Evolutionary conservation across 1,140 invertebrate genomes (phyloP).

Genomic region (Hyles vespertilio): DNA sequence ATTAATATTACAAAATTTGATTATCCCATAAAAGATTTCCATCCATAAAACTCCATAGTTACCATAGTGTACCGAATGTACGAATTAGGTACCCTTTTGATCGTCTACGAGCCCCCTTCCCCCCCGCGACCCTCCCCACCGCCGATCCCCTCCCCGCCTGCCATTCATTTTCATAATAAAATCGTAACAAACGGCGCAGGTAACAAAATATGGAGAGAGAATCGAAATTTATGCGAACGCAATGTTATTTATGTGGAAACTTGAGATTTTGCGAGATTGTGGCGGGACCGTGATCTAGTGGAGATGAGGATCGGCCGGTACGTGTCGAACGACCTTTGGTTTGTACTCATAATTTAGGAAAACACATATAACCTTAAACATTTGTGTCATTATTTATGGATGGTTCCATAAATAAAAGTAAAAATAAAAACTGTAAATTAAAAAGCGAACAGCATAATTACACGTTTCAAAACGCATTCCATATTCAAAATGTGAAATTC

Average conservation of each 20-base stretch:
- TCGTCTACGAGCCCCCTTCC: conserved; percentile 23
- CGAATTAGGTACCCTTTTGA: conserved; percentile 73
- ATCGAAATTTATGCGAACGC: conserved; percentile 60
- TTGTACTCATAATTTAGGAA: no score
- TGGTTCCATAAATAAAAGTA: no score
- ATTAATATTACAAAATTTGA: conserved; percentile 75
- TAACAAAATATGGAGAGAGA: conserved; percentile 71
- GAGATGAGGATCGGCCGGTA: no score
- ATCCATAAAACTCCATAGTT: conserved; percentile 70
- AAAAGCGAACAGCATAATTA: no score
- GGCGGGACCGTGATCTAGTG: no score
- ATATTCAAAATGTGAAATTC: no score
- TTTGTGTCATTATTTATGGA: no score
- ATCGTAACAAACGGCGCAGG: conserved; percentile 71
- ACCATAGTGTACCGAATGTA: conserved; percentile 65
- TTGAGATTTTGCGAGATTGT: conserved; percentile 32
- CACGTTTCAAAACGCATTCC: no score
- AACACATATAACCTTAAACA: no score
- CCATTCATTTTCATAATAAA: conserved; percentile 75
- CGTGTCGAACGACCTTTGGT: no score
- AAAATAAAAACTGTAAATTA: no score
- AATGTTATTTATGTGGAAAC: conserved; percentile 56
- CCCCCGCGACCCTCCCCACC: conserved; percentile 22
- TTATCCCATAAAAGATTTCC: conserved; percentile 73
- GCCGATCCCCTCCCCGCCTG: conserved; percentile 27